These are phyloP conservation scores for Subacronicta megacephala DNA, from an alignment of 2,888 invertebrate genomes.

Conservation along the genomic window DNA sequence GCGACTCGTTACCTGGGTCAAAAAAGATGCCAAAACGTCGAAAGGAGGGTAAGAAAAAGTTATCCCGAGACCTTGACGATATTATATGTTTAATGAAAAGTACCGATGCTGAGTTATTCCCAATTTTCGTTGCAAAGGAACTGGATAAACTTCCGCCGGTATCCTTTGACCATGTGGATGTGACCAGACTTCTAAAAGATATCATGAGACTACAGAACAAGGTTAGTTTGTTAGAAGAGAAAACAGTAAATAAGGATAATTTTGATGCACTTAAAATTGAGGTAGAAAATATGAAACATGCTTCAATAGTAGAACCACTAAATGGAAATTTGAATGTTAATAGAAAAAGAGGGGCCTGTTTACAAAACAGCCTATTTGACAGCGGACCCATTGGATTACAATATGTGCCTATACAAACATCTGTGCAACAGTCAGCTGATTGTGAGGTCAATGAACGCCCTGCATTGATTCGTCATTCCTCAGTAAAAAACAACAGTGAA, in stretches of 20 bases:
- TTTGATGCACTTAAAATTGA: slow-evolving; percentile 4
- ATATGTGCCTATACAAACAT: slow-evolving; percentile 4
- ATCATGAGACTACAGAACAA: slow-evolving; percentile 5
- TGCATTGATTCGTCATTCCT: background rate
- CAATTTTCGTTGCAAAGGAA: slow-evolving; percentile 9
- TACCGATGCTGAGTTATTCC: slow-evolving; percentile 4
- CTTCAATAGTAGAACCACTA: background rate
- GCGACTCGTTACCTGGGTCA: slow-evolving; percentile 1
- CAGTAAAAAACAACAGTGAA: background rate
- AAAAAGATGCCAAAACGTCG: slow-evolving; percentile 6
- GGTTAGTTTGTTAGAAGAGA: slow-evolving; percentile 1
- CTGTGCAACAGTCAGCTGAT: slow-evolving; percentile 5
- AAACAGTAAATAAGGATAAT: background rate
- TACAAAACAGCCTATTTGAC: slow-evolving; percentile 6
- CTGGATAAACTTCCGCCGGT: slow-evolving; percentile 6
- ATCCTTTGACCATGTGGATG: slow-evolving; percentile 2
- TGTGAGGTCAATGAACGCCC: slow-evolving; percentile 1
- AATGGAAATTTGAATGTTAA: background rate
- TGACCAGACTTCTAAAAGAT: slow-evolving; percentile 7
- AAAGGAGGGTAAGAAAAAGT: slow-evolving; percentile 7
- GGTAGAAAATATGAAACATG: slow-evolving; percentile 4
- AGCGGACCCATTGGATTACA: slow-evolving; percentile 11
- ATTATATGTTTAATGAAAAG: slow-evolving; percentile 10
- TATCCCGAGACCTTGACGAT: slow-evolving; percentile 3
- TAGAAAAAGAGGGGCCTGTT: slow-evolving; percentile 7